Percentiles rank a stretch among this genome's conserved stretches.
Evolutionary conservation across 2,888 invertebrate genomes (phyloP).

Genomic region (Ernsta delagoae): DNA sequence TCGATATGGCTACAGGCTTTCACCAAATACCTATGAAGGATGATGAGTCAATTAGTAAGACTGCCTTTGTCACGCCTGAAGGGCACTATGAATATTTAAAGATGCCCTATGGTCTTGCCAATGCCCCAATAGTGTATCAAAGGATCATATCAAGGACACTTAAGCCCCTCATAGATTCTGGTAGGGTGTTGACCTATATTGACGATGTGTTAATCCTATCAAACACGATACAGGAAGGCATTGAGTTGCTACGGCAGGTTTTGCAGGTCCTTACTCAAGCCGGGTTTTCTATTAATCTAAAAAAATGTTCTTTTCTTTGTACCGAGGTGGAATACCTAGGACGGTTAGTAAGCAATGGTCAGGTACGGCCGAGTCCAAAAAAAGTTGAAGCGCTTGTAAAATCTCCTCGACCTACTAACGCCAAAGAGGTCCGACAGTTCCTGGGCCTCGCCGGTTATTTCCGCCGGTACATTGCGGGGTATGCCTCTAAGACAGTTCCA

Average conservation of each 20-base stretch:
- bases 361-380: neutral
- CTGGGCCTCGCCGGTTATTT: neutral
- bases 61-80: slow-evolving; percentile 42
- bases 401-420: no score
- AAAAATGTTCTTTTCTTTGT: slow-evolving; percentile 42
- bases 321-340: slow-evolving; percentile 43
- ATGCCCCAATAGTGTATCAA: slow-evolving; percentile 44
- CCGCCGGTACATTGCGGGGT: neutral
- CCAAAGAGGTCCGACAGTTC: no score
- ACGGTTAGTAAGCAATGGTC: slow-evolving; percentile 1
- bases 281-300: slow-evolving; percentile 46
- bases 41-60: neutral
- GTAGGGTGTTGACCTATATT: neutral
- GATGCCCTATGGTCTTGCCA: slow-evolving; percentile 47
- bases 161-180: neutral
- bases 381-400: no score
- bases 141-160: slow-evolving; percentile 30
- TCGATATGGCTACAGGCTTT: neutral
- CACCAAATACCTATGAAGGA: neutral
- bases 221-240: neutral
- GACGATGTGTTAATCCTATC: neutral
- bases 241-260: slow-evolving; percentile 32
- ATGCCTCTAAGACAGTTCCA: neutral
- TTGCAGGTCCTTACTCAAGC: slow-evolving; percentile 39
- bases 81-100: slow-evolving; percentile 45